Evolutionary conservation across 2,113 vertebrate genomes (phyloP), one percentile per base, ranked within the genome.

Genomic region (Elanoides forficatus): DNA sequence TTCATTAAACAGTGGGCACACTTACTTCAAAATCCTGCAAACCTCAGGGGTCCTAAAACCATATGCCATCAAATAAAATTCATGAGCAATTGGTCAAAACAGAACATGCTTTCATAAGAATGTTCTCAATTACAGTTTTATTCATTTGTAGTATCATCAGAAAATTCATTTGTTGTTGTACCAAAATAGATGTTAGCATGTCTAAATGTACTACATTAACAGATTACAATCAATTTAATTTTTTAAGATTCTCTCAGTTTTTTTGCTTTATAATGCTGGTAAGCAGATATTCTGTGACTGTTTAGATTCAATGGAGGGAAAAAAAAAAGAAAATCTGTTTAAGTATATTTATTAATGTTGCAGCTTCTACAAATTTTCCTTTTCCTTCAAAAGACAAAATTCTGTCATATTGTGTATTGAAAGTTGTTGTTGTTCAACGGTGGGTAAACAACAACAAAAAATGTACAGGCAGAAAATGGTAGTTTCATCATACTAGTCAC

Each of bases 381-480:
- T 81, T 65, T 59, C 23, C 43, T 81, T 53, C 48, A 63, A 72
- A 90, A 48, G 43, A n/a, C 2, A 71, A 52, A 65, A 65, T 55
- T 65, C 25, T 90, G 7, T 29, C 30, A 19, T 25, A 12, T 9
- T 42, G 3, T 55, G 4, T 29, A 43, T 10, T 32, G 13, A 42
- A 85, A 67, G 22, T 20, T 27, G 9, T 25, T 52, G 50, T 82
- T 68, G 38, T 10, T 7, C 4, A n/a, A 5, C 2, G 1, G 20
- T 65, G n/a, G 25, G 50, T 52, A 15, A 52, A 34, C 9, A 42
- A 30, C 14, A 70, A 22, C 2, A 67, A 42, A n/a, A 71, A 20
- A 5, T 1, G 2, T 8, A 12, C 3, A 23, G n/a, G 14, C 10
- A 70, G 17, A 59, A 60, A 55, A 34, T 55, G 2, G 0, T 34